phyloP scores from a whole-genome alignment of 2,888 invertebrate species.

The Tupiocoris notatus region DNA sequence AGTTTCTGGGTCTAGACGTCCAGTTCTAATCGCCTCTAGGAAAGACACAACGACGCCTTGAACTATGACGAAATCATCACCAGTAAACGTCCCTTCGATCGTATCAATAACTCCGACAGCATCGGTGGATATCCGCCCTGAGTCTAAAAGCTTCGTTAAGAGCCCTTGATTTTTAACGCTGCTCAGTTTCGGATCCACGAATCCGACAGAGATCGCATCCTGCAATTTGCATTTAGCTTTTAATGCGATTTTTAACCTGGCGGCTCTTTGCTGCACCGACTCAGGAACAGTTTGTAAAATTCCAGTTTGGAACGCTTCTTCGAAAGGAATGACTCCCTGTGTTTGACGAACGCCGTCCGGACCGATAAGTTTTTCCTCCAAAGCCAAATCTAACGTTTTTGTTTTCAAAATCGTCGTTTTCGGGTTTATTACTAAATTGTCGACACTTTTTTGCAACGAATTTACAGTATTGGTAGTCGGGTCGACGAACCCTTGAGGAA shows the following conservation, averaged over 20 bases:
- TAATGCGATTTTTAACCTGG: constrained; percentile 75
- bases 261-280: constrained; percentile 55
- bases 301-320: constrained; percentile 74
- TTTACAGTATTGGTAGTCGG: constrained; percentile 71
- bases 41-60: constrained; percentile 55
- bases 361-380: constrained; percentile 75
- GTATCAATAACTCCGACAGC: constrained; percentile 16
- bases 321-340: constrained; percentile 54
- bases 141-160: constrained; percentile 15
- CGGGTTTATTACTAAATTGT: constrained; percentile 69
- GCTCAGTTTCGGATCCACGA: constrained; percentile 66
- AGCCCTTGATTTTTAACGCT: constrained; percentile 66
- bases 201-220: constrained; percentile 73
- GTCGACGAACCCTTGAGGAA: constrained; percentile 78
- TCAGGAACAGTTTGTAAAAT: constrained; percentile 66
- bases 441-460: constrained; percentile 71
- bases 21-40: constrained; percentile 71
- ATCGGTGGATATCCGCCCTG: constrained; percentile 5
- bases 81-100: constrained; percentile 12
- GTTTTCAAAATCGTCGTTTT: constrained; percentile 71
- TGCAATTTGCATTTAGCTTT: constrained; percentile 70
- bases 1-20: constrained; percentile 73
- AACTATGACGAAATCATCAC: neutral
- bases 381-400: constrained; percentile 69
- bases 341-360: constrained; percentile 62